Evolutionary conservation across 2,113 vertebrate species (phyloP).

Genomic region (Saguinus midas): DNA sequence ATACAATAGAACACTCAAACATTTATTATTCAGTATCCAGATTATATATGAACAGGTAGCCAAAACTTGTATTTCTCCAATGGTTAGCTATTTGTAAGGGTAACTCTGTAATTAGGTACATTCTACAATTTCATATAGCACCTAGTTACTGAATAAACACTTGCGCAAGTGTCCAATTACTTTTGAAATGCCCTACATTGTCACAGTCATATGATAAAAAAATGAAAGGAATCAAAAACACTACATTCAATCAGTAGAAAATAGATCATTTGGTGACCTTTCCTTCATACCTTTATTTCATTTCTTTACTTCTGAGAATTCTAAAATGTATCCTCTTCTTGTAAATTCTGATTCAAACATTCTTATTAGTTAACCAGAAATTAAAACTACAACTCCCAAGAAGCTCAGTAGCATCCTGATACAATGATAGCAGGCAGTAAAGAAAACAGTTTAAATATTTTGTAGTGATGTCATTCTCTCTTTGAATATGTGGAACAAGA

Average conservation of each 20-base stretch:
- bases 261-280: slow-evolving; percentile 21
- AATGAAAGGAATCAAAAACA: slow-evolving; percentile 50
- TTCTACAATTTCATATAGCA: not conserved
- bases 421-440: not conserved
- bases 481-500: not conserved
- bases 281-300: not conserved
- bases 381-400: not conserved
- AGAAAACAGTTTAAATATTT: not conserved
- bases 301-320: slow-evolving; percentile 28
- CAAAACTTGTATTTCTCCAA: slow-evolving; percentile 34
- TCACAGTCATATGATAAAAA: slow-evolving; percentile 6
- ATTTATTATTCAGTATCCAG: not conserved
- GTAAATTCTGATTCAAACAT: slow-evolving; percentile 8
- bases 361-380: slow-evolving; percentile 10
- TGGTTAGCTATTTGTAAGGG: not conserved
- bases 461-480: not conserved
- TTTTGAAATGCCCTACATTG: not conserved
- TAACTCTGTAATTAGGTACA: not conserved
- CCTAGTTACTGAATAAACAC: slow-evolving; percentile 16
- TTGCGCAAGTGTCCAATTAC: slow-evolving; percentile 27
- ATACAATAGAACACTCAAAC: not conserved
- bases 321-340: not conserved
- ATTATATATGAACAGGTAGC: not conserved
- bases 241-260: not conserved
- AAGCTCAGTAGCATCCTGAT: slow-evolving; percentile 17